Percentiles rank a stretch among this genome's conserved stretches.
These are phyloP conservation scores for Stichodactyla mertensii DNA, from an alignment of 64 coral and sea anemone genomes.

Conservation along the genomic window DNA sequence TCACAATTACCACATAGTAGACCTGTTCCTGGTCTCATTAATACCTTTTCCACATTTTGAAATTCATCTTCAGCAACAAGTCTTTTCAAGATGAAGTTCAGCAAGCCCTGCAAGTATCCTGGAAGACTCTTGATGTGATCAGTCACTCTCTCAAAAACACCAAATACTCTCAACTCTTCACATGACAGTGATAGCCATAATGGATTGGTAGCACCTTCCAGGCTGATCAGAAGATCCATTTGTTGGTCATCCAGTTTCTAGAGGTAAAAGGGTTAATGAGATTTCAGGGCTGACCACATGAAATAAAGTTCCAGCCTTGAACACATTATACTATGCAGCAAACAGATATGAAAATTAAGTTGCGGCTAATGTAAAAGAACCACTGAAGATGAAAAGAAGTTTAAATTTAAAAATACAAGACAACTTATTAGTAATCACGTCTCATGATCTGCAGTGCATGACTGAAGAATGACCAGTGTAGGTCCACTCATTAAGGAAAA, in stretches of 20 bases:
- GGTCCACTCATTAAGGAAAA: too few relatives aligned
- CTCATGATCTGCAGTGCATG: too few relatives aligned
- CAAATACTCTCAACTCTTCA: conserved; percentile 84
- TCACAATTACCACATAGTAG: too few relatives aligned
- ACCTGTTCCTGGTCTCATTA: too few relatives aligned
- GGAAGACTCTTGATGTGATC: conserved; percentile 61
- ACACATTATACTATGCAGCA: too few relatives aligned
- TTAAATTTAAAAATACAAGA: too few relatives aligned
- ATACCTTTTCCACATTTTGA: conserved; percentile 60
- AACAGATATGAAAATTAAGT: too few relatives aligned
- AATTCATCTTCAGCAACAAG: conserved; percentile 62
- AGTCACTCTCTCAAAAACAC: conserved; percentile 78
- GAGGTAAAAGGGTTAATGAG: neutral
- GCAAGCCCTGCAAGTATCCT: conserved; percentile 37
- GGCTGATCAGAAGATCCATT: conserved; percentile 58
- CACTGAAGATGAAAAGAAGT: too few relatives aligned
- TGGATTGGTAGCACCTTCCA: conserved; percentile 66
- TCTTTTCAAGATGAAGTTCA: conserved; percentile 66
- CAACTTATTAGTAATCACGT: too few relatives aligned
- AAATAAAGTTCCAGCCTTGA: neutral
- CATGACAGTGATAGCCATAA: conserved; percentile 85
- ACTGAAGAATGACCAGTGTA: too few relatives aligned
- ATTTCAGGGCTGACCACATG: neutral
- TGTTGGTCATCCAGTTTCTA: conserved; percentile 79
- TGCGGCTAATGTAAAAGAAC: too few relatives aligned